These are phyloP conservation scores for Frankliniella fusca DNA, from an alignment of 2,888 invertebrate genomes.

Conservation along the genomic window DNA sequence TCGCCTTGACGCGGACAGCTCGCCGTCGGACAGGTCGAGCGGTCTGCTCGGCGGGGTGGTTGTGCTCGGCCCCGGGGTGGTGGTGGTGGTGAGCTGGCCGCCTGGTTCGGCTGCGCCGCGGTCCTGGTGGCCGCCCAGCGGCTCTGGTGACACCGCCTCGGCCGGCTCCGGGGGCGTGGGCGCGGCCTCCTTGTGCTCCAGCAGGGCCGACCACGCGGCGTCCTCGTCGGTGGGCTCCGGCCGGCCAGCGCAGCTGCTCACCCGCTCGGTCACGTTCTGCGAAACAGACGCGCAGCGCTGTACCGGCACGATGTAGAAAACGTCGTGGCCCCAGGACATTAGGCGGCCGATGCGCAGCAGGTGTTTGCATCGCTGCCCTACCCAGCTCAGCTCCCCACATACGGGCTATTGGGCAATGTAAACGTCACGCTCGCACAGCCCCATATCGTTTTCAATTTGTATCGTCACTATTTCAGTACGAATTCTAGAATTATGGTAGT, in stretches of 20 bases:
- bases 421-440: too few species aligned
- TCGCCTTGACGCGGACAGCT: too few species aligned
- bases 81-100: background rate
- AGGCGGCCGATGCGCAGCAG: background rate
- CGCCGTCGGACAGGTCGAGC: background rate
- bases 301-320: background rate
- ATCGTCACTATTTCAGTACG: too few species aligned
- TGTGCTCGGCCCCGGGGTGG: background rate
- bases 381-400: too few species aligned
- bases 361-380: background rate
- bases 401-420: too few species aligned
- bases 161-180: background rate
- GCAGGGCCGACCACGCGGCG: background rate
- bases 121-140: background rate
- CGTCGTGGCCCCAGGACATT: background rate
- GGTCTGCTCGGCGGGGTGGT: background rate
- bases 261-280: background rate
- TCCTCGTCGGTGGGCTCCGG: background rate
- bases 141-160: background rate
- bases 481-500: too few species aligned
- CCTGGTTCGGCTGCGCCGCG: background rate
- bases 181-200: slow-evolving; percentile 8
- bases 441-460: too few species aligned
- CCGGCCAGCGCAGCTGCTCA: background rate
- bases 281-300: background rate